phyloP scores from a whole-genome alignment of 2,113 vertebrate species.

The Tonatia bakeri region DNA sequence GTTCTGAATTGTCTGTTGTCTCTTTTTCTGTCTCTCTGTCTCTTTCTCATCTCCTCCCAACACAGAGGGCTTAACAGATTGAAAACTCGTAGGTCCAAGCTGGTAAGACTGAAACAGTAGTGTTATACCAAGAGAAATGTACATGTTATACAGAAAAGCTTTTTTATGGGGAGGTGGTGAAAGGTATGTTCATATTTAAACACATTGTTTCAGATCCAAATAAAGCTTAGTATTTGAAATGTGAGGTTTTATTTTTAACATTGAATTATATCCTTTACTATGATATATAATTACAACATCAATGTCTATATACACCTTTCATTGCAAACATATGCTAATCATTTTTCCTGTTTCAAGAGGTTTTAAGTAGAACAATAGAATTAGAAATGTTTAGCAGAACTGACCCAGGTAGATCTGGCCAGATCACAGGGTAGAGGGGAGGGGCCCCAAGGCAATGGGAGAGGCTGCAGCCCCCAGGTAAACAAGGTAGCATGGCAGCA shows the following conservation, averaged over 20 bases:
- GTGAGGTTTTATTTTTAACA: background rate
- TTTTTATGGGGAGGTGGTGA: background rate
- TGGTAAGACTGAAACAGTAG: background rate
- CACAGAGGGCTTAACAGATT: background rate
- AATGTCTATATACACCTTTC: too few relatives aligned
- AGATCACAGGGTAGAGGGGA: too few relatives aligned
- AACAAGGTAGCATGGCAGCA: too few relatives aligned
- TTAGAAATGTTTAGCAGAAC: background rate
- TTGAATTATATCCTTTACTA: too few relatives aligned
- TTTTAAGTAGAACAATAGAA: background rate
- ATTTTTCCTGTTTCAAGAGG: too few relatives aligned
- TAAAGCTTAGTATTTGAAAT: background rate
- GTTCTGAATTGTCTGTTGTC: background rate
- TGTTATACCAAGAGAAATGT: background rate
- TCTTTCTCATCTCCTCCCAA: background rate
- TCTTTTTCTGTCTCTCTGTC: background rate
- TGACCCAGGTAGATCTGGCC: too few relatives aligned
- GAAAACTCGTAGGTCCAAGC: background rate
- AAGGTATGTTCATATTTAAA: background rate
- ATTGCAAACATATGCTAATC: too few relatives aligned
- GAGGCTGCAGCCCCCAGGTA: too few relatives aligned
- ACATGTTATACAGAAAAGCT: background rate
- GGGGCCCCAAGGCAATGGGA: too few relatives aligned
- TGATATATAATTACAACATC: too few relatives aligned
- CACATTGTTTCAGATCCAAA: background rate